Evolutionary conservation across 2,888 invertebrate species (phyloP), one percentile per base, ranked within the genome.

Genomic region (Andrena bicolor): DNA sequence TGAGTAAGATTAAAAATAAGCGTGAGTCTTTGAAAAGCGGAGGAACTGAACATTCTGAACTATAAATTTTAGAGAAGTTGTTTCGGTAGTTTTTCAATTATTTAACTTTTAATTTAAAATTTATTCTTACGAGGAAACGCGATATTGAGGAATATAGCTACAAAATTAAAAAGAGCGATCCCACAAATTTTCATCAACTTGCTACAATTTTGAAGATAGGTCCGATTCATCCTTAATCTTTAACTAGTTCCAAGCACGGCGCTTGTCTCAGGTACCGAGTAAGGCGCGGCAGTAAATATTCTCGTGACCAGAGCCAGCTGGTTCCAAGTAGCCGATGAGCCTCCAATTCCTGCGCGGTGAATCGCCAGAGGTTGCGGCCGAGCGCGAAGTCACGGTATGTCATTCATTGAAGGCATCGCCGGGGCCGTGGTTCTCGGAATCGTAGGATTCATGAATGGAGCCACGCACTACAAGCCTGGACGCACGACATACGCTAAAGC

Each of bases 401-500:
- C 64, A 61, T 74, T 88, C 68, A 48, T 83, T 60, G 72, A 23
- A 73, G 23, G 48, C 28, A 49, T 30, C 48, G 16, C 30, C 66
- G 30, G 60, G 60, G 32, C 16, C 8, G 32, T 28, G 26, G 48
- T 85, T 86, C 83, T 58, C 28, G 65, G 76, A 83, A 86, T 78
- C 84, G 61, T 58, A 49, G 81, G 75, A 83, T 78, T 75, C 70
- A 78, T 88, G 86, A 87, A 88, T 73, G 79, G 80, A 88, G 53
- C 56, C 8, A 32, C 72, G 85, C 76, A 85, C 64, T 73, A 83
- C 75, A 70, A 13, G 56, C 65, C 41, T 41, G 41, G 58, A 63
- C n/a, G 70, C 53, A 63, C 56, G 1, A 51, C 53, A 48, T 51
- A 70, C 58, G 41, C 73, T 51, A 20, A 73, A 74, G 60, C 77